A percentile compares a stretch with the other conserved stretches of the same genome.
Evolutionary conservation across 2,888 invertebrate species (phyloP).

Genomic region (Latrodectus hesperus): DNA sequence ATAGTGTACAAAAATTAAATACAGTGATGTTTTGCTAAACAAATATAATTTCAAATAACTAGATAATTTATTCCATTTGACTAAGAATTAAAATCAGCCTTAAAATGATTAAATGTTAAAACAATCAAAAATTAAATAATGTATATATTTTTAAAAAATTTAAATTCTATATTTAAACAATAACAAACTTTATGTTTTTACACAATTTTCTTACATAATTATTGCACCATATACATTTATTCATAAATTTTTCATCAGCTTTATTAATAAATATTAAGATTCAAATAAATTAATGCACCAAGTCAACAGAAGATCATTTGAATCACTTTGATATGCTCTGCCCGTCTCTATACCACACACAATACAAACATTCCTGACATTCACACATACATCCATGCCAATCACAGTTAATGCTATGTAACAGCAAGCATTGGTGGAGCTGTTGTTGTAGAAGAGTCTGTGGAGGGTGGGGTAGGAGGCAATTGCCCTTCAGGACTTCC

Average conservation of each 20-base stretch:
- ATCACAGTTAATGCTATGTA: slow-evolving; percentile 30
- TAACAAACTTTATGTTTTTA: no score
- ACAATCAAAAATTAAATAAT: no score
- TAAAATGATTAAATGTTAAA: no score
- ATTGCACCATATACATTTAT: background rate
- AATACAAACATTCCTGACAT: background rate
- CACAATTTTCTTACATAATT: background rate
- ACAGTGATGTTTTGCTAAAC: no score
- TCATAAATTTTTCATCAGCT: background rate
- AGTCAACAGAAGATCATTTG: background rate
- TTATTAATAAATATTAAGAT: background rate
- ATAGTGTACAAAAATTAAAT: no score
- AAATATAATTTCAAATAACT: no score
- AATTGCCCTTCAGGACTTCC: slow-evolving; percentile 22
- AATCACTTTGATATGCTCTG: background rate
- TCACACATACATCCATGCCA: background rate
- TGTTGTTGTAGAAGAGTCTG: slow-evolving; percentile 69
- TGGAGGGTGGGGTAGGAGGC: slow-evolving; percentile 70
- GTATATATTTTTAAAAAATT: no score
- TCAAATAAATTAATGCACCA: background rate
- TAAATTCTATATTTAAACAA: no score
- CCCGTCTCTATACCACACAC: background rate
- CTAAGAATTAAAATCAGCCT: no score
- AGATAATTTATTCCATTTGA: no score
- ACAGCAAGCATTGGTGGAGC: slow-evolving; percentile 60